A percentile compares a stretch with the other conserved stretches of the same genome.
phyloP scores from a whole-genome alignment of 2,888 invertebrate genomes.

The Barypeithes pellucidus region DNA sequence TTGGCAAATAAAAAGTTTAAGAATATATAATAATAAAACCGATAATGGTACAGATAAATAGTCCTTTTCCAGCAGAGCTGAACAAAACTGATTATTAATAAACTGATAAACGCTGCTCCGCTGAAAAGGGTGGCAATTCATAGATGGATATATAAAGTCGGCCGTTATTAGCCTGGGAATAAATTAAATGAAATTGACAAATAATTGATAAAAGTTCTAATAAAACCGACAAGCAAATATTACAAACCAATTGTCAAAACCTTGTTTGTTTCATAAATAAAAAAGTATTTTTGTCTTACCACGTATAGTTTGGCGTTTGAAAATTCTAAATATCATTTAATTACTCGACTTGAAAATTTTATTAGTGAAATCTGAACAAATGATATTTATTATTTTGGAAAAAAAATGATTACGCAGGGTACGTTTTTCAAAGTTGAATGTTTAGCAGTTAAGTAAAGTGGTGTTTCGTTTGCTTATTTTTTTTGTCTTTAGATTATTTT shows the following conservation, averaged over 20 bases:
- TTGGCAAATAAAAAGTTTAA: slow-evolving; percentile 20
- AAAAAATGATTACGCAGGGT: slow-evolving; percentile 9
- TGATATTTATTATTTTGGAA: not conserved
- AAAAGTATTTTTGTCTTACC: slow-evolving; percentile 14
- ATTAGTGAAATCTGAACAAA: not conserved
- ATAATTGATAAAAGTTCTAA: not conserved
- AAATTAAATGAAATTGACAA: not conserved
- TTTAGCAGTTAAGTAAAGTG: slow-evolving; percentile 24
- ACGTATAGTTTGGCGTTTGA: slow-evolving; percentile 5
- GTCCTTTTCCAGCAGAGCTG: not conserved
- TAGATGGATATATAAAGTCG: not conserved
- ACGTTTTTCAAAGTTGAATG: slow-evolving; percentile 4
- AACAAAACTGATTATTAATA: not conserved
- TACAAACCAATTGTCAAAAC: slow-evolving; percentile 10
- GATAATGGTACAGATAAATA: slow-evolving; percentile 9
- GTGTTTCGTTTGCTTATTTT: slow-evolving; percentile 49
- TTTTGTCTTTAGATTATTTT: slow-evolving; percentile 45
- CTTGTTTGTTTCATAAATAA: slow-evolving; percentile 12
- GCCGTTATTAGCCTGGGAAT: not conserved
- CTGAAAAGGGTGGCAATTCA: not conserved
- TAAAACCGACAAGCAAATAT: slow-evolving; percentile 23
- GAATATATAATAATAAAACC: slow-evolving; percentile 6
- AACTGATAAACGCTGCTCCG: not conserved
- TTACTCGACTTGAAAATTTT: not conserved
- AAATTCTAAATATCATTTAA: not conserved